Evolutionary conservation across 1,140 invertebrate genomes (phyloP), one percentile per base, ranked within the genome.

Genomic region (Cydia splendana): DNA sequence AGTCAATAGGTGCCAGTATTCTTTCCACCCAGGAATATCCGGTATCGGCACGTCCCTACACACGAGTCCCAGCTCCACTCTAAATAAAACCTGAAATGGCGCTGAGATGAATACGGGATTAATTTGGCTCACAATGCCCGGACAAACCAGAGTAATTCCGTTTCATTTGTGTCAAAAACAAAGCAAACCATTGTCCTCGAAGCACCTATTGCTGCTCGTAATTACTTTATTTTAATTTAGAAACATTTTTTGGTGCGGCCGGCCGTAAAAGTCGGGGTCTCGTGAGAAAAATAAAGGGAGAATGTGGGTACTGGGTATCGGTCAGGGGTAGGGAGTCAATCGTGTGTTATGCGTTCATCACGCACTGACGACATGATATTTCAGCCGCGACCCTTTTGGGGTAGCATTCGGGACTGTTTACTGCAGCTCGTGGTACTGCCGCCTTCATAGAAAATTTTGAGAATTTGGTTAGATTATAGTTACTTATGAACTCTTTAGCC

Each of bases 191-290:
- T 71, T 71, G 67, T 71, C 6, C 15, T 18, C 67, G 34, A 71
- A 71, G 67, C 67, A 71, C 67, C 34, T 38, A 71, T 71, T 38
- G 67, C 34, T n/a, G 30, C 30, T 28, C 65, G 34, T 71, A 71
- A 71, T 38, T 42, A 71, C 67, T 71, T 71, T 71, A 71, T 71
- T 71, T 71, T 71, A 71, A 71, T 71, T 42, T 71, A n/a, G 67
- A 38, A 34, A 71, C 67, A 71, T 71, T 71, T 71, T n/a, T 42
- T 42, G 15, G 34, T 30, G 67, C 67, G 67, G 67, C 34, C 15
- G 13, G 34, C 34, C 7, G 67, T 71, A 71, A 71, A 71, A 71
- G 34, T n/a, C 34, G 67, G 13, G 67, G 67, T 38, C 67, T 71
- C 67, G 34, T n/a, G 67, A 71, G 67, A 71, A 71, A 71, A 42